Percentiles rank a stretch among this genome's conserved stretches.
Evolutionary conservation across 64 coral and sea anemone genomes (phyloP).

Genomic region (Astreopora myriophthalma): DNA sequence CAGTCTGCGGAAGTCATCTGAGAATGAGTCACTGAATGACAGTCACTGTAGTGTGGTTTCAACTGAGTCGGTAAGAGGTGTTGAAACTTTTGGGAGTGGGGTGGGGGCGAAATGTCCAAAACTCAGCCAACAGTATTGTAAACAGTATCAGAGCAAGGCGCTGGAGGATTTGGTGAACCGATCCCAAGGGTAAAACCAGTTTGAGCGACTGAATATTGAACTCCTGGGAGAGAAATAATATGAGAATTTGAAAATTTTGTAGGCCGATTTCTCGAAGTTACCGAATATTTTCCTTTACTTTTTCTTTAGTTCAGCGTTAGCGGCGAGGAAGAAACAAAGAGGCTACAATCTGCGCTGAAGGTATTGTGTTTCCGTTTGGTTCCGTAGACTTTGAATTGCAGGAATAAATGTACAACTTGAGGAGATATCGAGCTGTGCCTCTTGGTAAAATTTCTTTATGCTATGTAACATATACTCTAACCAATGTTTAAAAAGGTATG

Average conservation of each 20-base stretch:
- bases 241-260: neutral
- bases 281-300: neutral
- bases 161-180: too few species aligned
- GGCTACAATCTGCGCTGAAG: neutral
- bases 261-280: neutral
- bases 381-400: too few species aligned
- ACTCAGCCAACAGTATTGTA: too few species aligned
- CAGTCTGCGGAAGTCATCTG: constrained; percentile 72
- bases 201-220: too few species aligned
- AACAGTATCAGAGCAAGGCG: too few species aligned
- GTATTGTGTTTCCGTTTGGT: neutral
- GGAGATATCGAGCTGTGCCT: too few species aligned
- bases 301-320: neutral
- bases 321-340: neutral
- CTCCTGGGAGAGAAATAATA: neutral
- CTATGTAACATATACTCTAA: too few species aligned
- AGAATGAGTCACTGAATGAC: constrained; percentile 84
- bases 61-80: constrained; percentile 40
- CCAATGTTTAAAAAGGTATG: too few species aligned
- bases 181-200: too few species aligned
- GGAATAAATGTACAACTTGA: too few species aligned
- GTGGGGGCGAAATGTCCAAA: neutral
- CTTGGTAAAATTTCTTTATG: too few species aligned
- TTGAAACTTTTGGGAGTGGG: neutral
- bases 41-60: constrained; percentile 88